A percentile compares a stretch with the other conserved stretches of the same genome.
These are phyloP conservation scores for Actinemys pallida DNA, from an alignment of 2,113 vertebrate species.

Conservation along the genomic window DNA sequence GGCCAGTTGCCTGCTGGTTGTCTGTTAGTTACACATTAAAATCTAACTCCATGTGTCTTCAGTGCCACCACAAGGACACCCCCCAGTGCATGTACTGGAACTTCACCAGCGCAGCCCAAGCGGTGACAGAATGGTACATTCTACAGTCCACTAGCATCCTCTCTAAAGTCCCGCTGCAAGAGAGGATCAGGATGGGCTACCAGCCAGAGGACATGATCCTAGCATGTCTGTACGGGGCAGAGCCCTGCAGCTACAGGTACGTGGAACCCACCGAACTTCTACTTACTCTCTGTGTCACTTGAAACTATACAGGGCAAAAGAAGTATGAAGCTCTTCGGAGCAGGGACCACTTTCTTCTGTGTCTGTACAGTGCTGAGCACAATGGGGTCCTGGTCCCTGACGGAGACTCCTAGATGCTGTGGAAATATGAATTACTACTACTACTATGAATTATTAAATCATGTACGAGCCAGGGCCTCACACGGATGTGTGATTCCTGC, in stretches of 20 bases:
- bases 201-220: constrained; percentile 81
- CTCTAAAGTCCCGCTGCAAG: constrained; percentile 57
- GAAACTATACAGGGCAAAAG: accelerated
- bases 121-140: constrained; percentile 82
- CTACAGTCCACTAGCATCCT: constrained; percentile 86
- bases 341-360: not conserved
- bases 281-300: accelerated
- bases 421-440: not conserved
- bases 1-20: not conserved
- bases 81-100: constrained; percentile 78
- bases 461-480: not conserved
- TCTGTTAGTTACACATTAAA: not conserved
- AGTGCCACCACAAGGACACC: constrained; percentile 76
- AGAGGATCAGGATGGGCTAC: constrained; percentile 81
- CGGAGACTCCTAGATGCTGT: not conserved
- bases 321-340: not conserved
- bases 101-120: constrained; percentile 82
- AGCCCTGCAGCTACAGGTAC: constrained; percentile 84
- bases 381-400: not conserved
- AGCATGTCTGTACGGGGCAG: constrained; percentile 80
- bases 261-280: not conserved
- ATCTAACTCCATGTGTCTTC: not conserved
- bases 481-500: too few relatives aligned
- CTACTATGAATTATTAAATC: not conserved
- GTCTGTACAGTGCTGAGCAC: not conserved